phyloP scores from a whole-genome alignment of 2,888 invertebrate genomes.

The Elegia similella region DNA sequence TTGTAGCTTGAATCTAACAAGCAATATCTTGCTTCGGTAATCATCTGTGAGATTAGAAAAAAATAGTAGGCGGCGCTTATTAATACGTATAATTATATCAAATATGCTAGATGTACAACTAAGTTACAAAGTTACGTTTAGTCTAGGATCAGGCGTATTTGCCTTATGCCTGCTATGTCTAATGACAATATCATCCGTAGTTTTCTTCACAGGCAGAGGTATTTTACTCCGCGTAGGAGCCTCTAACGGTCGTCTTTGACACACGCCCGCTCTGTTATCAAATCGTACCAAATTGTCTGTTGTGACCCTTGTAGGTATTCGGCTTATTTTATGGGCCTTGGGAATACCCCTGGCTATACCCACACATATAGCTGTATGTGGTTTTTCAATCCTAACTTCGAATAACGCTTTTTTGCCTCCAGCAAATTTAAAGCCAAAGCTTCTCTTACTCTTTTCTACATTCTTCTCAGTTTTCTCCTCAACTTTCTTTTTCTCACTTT shows the following conservation, averaged over 20 bases:
- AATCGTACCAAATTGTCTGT: not conserved
- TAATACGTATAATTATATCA: slow-evolving; percentile 36
- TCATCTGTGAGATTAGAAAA: not conserved
- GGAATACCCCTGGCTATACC: not conserved
- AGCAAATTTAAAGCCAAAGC: not conserved
- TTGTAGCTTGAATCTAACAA: too few species aligned
- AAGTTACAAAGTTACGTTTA: slow-evolving; percentile 43
- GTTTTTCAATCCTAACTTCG: slow-evolving; percentile 1
- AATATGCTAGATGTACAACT: slow-evolving; percentile 32
- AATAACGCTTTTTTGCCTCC: not conserved
- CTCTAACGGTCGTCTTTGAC: not conserved
- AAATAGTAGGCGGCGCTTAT: slow-evolving; percentile 66
- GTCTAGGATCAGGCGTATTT: slow-evolving; percentile 27
- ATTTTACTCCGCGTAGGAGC: slow-evolving; percentile 28
- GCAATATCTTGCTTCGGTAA: too few species aligned
- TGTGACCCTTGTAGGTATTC: slow-evolving; percentile 2
- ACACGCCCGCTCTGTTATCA: not conserved
- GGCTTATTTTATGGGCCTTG: not conserved
- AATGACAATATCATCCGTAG: slow-evolving; percentile 39
- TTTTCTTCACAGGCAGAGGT: slow-evolving; percentile 36
- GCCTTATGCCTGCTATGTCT: slow-evolving; percentile 22
- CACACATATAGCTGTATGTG: not conserved
- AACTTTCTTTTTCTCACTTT: too few species aligned
- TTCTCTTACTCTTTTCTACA: not conserved
- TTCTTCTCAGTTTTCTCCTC: not conserved